Base-by-base conservation (phyloP, 2,113 vertebrate genomes). In the Proteles cristata region DNA sequence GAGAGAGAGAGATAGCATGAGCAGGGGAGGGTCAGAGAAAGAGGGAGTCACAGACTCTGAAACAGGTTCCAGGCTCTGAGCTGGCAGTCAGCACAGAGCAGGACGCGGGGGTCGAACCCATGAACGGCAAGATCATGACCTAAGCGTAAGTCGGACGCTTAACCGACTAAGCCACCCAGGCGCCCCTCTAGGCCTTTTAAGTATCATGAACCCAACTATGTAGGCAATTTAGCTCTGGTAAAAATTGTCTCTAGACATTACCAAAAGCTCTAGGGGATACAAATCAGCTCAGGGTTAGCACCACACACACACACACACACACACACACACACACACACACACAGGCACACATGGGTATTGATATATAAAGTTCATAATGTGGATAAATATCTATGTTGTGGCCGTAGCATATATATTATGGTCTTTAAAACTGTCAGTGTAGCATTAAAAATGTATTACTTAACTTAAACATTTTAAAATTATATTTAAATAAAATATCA, bases 211-310 rank as follows among this genome's bases (percentile, higher is more conserved):
- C 0, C 5, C 2, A 83, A 33, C 6, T 33, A 93, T 61, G 55
- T 0, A 53, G 55, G 33, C 10, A 11, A 87, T 21, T 23, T 33
- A 11, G 11, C 4, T 4, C 5, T 4, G 1, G 12, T 1, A 6
- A 81, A 95, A 80, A 33, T 71, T 31, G 31, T 35, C 14, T 53
- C 26, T 43, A 85, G 33, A 74, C 31, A 87, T 77, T 43, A 15
- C 12, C 45, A 48, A 50, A 66, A 68, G 11, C 1, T 1, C 45
- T 4, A 11, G 26, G 19, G 10, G 0, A 28, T 74, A 11, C 73
- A 80, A 95, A 7, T 45, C 8, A 58, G 1, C 9, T 79, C 26
- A 58, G 3, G 12, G 3, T 39, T 28, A 71, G 4, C 43, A 82
- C 4, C 14, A 87, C 0, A 48, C 6, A 33, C 21, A 73, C 3